Evolutionary conservation across 2,888 invertebrate genomes (phyloP).

Genomic region (Chrysopilus asiliformis): DNA sequence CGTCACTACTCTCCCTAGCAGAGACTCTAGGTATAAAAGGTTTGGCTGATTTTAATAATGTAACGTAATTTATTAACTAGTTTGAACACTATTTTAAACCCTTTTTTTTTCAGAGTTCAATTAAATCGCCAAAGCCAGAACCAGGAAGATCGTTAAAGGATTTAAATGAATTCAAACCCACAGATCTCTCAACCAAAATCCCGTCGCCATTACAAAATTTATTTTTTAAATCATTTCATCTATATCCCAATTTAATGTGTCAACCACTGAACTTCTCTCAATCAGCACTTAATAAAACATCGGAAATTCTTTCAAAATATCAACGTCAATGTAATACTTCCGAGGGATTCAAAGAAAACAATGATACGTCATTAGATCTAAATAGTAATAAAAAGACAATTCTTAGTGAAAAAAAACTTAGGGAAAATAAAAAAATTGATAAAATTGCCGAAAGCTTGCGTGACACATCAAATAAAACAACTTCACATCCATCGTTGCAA

Average conservation of each 20-base stretch:
- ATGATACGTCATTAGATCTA: conserved; percentile 17
- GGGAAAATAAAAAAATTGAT: conserved; percentile 35
- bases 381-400: conserved; percentile 15
- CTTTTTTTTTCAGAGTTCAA: conserved; percentile 23
- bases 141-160: too few relatives aligned
- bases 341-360: conserved; percentile 18
- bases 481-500: conserved; percentile 7
- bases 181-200: conserved; percentile 19
- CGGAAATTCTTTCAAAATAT: conserved; percentile 32
- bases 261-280: conserved; percentile 36
- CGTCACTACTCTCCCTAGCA: conserved; percentile 61
- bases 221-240: conserved; percentile 34
- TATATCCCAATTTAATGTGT: conserved; percentile 33
- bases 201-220: conserved; percentile 32
- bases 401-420: conserved; percentile 15
- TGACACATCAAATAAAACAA: conserved; percentile 16
- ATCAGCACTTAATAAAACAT: conserved; percentile 33
- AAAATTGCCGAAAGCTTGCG: conserved; percentile 35
- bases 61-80: conserved; percentile 24
- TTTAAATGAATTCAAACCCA: conserved; percentile 18
- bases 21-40: conserved; percentile 71
- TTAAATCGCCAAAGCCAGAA: conserved; percentile 19
- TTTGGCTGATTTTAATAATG: conserved; percentile 65
- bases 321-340: conserved; percentile 31
- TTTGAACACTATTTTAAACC: conserved; percentile 1